Percentiles rank a stretch among this genome's conserved stretches.
These are phyloP conservation scores for Callipepla squamata DNA, from an alignment of 2,113 vertebrate genomes.

Conservation along the genomic window DNA sequence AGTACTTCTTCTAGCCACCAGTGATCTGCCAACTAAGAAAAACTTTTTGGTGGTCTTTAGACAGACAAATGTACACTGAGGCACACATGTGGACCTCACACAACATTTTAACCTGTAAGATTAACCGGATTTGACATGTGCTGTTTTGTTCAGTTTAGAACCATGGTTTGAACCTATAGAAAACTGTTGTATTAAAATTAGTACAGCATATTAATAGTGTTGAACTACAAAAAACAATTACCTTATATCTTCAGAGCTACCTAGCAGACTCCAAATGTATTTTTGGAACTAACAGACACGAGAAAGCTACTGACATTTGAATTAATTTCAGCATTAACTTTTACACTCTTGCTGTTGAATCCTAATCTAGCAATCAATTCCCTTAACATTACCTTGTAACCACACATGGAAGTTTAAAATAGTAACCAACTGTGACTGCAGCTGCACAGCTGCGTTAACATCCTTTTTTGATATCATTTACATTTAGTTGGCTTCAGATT, in stretches of 20 bases:
- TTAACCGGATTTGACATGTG: background rate
- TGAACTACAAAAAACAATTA: background rate
- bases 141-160: background rate
- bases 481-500: background rate
- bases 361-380: background rate
- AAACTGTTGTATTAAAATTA: background rate
- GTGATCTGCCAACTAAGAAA: background rate
- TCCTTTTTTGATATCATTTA: background rate
- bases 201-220: background rate
- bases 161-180: background rate
- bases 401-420: background rate
- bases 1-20: background rate
- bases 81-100: background rate
- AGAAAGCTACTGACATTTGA: background rate
- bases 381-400: background rate
- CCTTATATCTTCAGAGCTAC: background rate
- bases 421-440: background rate
- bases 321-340: background rate
- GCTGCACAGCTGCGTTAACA: background rate
- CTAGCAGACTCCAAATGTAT: background rate
- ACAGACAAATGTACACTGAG: background rate
- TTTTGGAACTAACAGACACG: background rate
- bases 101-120: constrained; percentile 14
- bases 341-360: background rate
- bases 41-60: background rate